Conservation (phyloP, 2,888 invertebrate species). For the Cosmia trapezina region DNA sequence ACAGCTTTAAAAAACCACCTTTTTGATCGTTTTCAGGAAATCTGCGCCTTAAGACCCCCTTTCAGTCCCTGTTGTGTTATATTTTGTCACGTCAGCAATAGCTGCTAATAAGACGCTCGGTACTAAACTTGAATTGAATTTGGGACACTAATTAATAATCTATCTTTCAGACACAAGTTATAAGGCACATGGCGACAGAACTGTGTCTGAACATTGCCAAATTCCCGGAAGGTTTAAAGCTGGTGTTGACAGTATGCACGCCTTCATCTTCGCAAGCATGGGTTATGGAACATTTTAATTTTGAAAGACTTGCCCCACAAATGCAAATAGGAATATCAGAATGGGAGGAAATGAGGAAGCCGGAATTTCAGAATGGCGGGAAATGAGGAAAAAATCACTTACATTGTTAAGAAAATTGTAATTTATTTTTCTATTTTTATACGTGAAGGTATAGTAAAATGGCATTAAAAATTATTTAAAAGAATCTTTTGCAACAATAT, state of each 20-base stretch:
- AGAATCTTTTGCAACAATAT: background rate
- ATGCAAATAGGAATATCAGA: slow-evolving; percentile 56
- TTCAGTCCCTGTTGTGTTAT: too few relatives aligned
- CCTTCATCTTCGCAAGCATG: slow-evolving; percentile 69
- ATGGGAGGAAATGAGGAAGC: slow-evolving; percentile 10
- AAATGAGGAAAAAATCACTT: slow-evolving; percentile 1
- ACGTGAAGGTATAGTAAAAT: background rate
- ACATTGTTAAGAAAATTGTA: background rate
- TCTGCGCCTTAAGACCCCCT: too few relatives aligned
- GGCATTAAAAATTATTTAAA: too few relatives aligned
- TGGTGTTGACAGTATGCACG: slow-evolving; percentile 66
- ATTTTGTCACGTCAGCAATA: background rate
- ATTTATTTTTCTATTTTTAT: background rate
- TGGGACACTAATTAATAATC: too few relatives aligned
- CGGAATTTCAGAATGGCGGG: slow-evolving; percentile 10
- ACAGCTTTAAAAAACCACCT: too few relatives aligned
- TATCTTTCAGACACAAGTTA: slow-evolving; percentile 67
- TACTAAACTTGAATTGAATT: background rate
- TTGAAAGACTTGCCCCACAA: slow-evolving; percentile 62
- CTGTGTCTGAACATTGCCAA: slow-evolving; percentile 70
- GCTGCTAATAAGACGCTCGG: background rate
- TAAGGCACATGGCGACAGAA: slow-evolving; percentile 69
- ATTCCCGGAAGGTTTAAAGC: slow-evolving; percentile 49
- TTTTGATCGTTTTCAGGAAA: too few relatives aligned
- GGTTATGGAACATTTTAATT: slow-evolving; percentile 73